Evolutionary conservation across 2,113 vertebrate genomes (phyloP).

Genomic region (Scortum barcoo): DNA sequence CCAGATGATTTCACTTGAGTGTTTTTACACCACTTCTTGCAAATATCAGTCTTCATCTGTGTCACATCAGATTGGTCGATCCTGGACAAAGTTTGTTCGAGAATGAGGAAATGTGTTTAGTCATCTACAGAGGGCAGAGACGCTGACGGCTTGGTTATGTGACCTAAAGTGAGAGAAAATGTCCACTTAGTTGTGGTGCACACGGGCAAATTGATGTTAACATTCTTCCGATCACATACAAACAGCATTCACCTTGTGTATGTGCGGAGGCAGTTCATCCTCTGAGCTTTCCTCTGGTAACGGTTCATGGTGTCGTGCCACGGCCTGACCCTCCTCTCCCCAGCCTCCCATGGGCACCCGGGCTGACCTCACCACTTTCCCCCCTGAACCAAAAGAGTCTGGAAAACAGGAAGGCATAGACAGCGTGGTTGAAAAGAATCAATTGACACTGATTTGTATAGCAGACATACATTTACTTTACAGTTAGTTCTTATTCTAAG

Average conservation of each 20-base stretch:
- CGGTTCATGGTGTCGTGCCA: conserved; percentile 86
- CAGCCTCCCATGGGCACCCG: conserved; percentile 95
- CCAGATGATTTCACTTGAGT: conserved; percentile 17
- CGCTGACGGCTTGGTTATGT: conserved; percentile 62
- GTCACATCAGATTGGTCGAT: conserved; percentile 7
- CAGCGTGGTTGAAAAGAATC: background rate
- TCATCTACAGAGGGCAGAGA: background rate
- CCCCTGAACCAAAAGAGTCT: conserved; percentile 68
- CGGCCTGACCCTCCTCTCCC: conserved; percentile 89
- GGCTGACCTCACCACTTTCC: conserved; percentile 86
- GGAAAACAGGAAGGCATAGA: conserved; percentile 10
- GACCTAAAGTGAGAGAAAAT: conserved; percentile 54
- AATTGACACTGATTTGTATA: background rate
- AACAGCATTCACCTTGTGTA: conserved; percentile 89
- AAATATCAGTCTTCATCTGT: conserved; percentile 19
- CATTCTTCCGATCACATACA: background rate
- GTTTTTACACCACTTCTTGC: conserved; percentile 7
- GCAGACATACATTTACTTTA: background rate
- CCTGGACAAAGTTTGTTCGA: conserved; percentile 10
- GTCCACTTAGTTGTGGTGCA: conserved; percentile 6
- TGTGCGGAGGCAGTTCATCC: conserved; percentile 93
- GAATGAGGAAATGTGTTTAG: conserved; percentile 2
- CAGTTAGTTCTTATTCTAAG: background rate
- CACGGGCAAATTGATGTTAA: conserved; percentile 16
- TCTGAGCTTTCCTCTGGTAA: conserved; percentile 95